Conservation (phyloP, 2,113 vertebrate genomes). For the Onychorhynchus coronatus region DNA sequence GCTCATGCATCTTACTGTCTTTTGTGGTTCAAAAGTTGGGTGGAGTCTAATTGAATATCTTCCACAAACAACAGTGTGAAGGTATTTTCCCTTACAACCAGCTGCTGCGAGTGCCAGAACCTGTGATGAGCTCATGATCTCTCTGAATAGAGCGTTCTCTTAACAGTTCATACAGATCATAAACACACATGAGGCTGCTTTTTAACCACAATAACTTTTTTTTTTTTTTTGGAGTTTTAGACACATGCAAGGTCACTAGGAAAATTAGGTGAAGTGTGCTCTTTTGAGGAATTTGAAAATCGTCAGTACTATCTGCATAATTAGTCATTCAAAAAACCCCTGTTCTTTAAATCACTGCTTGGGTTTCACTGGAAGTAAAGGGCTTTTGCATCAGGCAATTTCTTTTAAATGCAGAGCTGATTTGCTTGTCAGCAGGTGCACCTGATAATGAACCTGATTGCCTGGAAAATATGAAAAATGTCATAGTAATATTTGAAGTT, state of each 20-base stretch:
- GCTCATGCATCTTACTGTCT: background rate
- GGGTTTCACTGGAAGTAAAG: background rate
- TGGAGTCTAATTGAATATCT: background rate
- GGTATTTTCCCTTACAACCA: background rate
- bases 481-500: background rate
- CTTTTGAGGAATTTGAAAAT: background rate
- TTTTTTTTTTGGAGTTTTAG: background rate
- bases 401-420: background rate
- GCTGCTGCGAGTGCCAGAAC: background rate
- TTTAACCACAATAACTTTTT: background rate
- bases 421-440: background rate
- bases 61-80: background rate
- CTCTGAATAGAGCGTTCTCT: background rate
- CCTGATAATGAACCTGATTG: background rate
- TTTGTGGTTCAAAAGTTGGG: background rate
- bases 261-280: background rate
- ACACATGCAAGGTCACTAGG: background rate
- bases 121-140: background rate
- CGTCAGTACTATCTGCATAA: background rate
- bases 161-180: background rate
- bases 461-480: background rate
- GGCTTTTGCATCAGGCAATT: background rate
- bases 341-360: background rate
- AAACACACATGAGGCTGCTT: background rate
- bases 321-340: background rate